These are phyloP conservation scores for Drosophila mulleri DNA, from an alignment of 2,888 invertebrate genomes.

Conservation along the genomic window DNA sequence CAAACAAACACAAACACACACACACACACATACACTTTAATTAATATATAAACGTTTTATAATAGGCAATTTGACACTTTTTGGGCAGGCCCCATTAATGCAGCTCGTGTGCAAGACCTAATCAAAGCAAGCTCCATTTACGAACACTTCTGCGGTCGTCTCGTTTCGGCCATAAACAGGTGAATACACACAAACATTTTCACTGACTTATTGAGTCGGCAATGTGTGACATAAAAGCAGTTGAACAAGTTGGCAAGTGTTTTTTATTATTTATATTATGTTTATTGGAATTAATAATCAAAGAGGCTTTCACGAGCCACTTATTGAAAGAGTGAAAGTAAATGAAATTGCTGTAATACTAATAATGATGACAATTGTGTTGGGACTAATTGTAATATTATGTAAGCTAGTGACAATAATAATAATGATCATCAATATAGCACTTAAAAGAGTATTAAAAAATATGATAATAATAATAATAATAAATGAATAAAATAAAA, in stretches of 20 bases:
- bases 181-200: not conserved
- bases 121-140: constrained; percentile 15
- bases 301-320: too few relatives aligned
- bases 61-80: constrained; percentile 52
- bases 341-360: not conserved
- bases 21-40: constrained; percentile 28
- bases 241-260: not conserved
- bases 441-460: too few relatives aligned
- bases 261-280: not conserved
- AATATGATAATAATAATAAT: too few relatives aligned
- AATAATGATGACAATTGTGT: not conserved
- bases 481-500: not conserved
- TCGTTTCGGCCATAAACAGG: not conserved
- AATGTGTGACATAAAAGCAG: not conserved
- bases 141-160: not conserved
- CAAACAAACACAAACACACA: not conserved
- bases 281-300: not conserved
- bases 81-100: constrained; percentile 30
- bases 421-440: too few relatives aligned
- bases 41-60: constrained; percentile 47
- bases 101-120: constrained; percentile 21
- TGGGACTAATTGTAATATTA: not conserved
- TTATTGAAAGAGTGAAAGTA: not conserved
- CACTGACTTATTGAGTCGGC: not conserved
- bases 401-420: too few relatives aligned